phyloP scores from a whole-genome alignment of 2,113 vertebrate species.

The Gallinago undulata region DNA sequence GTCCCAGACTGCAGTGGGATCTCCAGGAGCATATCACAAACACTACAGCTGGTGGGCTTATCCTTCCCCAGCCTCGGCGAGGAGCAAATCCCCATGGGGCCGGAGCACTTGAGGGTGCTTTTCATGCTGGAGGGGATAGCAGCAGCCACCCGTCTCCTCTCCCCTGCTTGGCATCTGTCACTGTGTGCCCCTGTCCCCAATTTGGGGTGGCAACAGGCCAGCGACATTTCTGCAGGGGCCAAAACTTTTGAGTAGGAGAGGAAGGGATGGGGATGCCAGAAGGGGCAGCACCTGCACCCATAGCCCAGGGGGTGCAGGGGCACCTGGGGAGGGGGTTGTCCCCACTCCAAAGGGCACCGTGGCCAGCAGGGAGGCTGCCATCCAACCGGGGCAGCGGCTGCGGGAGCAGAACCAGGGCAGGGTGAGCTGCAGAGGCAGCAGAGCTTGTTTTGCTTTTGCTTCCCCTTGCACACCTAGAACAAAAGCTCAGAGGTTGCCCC shows the following conservation, averaged over 20 bases:
- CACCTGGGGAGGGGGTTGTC: fast-evolving
- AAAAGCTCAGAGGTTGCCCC: conserved; percentile 31
- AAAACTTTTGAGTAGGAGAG: not conserved
- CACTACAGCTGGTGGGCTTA: fast-evolving
- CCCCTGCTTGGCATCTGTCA: not conserved
- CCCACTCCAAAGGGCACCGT: fast-evolving
- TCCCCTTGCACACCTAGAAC: not conserved
- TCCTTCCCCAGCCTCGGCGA: not conserved
- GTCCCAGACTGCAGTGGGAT: not conserved
- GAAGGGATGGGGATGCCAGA: not conserved
- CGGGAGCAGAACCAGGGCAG: not conserved
- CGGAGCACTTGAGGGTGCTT: fast-evolving
- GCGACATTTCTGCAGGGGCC: not conserved
- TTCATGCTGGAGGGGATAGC: not conserved
- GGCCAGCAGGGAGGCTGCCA: not conserved
- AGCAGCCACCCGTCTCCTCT: not conserved
- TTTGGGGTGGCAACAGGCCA: not conserved
- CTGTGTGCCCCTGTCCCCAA: not conserved
- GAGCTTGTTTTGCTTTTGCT: not conserved
- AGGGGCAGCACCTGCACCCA: not conserved
- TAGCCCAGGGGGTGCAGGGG: fast-evolving
- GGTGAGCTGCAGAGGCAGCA: fast-evolving
- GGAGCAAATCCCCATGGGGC: not conserved
- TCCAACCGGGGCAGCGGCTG: not conserved
- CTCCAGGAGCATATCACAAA: not conserved